Conservation (phyloP, 2,797 vertebrate species). For the Artibeus jamaicensis region DNA sequence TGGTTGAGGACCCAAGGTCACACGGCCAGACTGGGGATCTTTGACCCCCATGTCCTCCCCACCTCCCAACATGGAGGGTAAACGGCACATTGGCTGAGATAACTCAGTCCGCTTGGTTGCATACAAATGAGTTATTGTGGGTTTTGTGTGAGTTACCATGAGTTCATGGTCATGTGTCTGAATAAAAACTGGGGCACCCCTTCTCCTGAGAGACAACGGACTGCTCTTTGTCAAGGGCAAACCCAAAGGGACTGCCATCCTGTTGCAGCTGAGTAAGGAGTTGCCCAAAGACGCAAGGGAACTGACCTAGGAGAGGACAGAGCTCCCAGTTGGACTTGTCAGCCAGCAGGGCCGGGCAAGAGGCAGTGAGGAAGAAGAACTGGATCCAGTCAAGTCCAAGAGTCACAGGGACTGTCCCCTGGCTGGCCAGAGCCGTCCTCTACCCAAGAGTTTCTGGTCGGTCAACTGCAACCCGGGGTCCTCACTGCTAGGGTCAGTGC, state of each 20-base stretch:
- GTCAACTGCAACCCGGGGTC: not conserved
- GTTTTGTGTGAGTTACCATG: not conserved
- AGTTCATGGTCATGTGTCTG: not conserved
- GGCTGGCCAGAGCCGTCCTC: not conserved
- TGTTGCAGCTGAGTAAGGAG: not conserved
- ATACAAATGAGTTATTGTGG: not conserved
- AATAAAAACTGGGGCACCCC: not conserved
- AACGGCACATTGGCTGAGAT: not conserved
- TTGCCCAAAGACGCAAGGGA: fast-evolving
- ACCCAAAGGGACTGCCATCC: too few species aligned
- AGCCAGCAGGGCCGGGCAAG: too few species aligned
- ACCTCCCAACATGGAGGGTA: not conserved
- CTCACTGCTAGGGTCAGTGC: not conserved
- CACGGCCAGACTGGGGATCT: not conserved
- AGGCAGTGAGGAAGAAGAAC: not conserved
- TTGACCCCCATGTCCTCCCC: not conserved
- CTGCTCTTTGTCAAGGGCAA: not conserved
- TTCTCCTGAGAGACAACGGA: not conserved
- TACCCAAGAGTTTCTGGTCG: not conserved
- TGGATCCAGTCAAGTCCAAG: not conserved
- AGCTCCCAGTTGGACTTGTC: fast-evolving
- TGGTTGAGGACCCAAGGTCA: not conserved
- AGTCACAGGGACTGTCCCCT: not conserved
- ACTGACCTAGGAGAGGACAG: not conserved
- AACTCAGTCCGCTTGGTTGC: not conserved